phyloP scores from a whole-genome alignment of 1,140 invertebrate species.

The Muscidifurax raptorellus region DNA sequence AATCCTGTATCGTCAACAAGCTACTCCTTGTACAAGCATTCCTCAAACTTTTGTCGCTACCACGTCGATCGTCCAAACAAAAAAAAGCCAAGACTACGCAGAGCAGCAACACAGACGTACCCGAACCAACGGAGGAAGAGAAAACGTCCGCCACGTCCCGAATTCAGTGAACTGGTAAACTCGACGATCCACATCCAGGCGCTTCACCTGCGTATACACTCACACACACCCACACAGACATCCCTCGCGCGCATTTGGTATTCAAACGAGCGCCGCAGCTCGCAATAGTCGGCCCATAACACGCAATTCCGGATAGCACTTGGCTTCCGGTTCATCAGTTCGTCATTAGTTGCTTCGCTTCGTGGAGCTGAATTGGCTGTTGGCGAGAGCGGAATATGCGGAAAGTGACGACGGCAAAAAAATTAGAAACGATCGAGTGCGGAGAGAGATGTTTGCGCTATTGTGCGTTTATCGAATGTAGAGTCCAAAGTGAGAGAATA shows the following conservation, averaged over 20 bases:
- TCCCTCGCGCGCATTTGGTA: constrained; percentile 6
- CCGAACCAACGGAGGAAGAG: not conserved
- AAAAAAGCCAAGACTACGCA: not conserved
- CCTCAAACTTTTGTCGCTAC: constrained; percentile 1
- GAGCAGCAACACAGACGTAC: not conserved
- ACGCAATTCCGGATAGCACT: constrained; percentile 19
- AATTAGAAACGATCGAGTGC: too few relatives aligned
- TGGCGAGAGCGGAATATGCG: not conserved
- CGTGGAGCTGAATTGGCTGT: not conserved
- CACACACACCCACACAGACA: not conserved
- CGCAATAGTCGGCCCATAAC: not conserved
- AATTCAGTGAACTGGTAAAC: constrained; percentile 36
- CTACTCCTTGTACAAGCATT: not conserved
- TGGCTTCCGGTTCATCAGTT: constrained; percentile 29
- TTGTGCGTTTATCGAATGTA: too few relatives aligned
- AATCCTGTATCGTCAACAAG: not conserved
- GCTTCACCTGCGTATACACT: not conserved
- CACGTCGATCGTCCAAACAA: not conserved
- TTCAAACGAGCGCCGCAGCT: constrained; percentile 17
- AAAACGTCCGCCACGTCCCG: not conserved
- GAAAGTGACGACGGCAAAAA: too few relatives aligned
- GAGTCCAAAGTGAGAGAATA: too few relatives aligned
- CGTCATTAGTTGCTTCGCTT: constrained; percentile 18
- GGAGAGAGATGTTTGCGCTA: too few relatives aligned
- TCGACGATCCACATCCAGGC: constrained; percentile 2